Base-by-base conservation (phyloP, 2,113 vertebrate genomes). In the Oplegnathus fasciatus region DNA sequence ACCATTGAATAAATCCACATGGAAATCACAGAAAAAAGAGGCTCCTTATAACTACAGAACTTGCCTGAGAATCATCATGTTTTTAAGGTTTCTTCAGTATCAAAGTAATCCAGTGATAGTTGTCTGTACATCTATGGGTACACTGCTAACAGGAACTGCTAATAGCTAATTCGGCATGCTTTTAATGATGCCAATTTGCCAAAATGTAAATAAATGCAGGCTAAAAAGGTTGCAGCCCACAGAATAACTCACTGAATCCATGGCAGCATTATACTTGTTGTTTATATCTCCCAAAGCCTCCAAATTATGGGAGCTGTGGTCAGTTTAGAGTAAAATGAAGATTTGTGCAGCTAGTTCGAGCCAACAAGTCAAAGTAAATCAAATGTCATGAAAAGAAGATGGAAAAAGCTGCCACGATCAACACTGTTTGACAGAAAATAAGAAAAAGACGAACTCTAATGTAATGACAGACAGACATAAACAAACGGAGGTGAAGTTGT, bases 401-500 rank as follows among this genome's bases (percentile, higher is more conserved):
- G 42, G 42, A 6, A 44, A 44, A 48, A 46, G 44, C 14, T 4
- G 44, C 44, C 14, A 4, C 44, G 3, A 46, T 46, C 44, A 4
- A 48, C 46, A 48, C 46, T 18, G 42, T 44, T 14, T 44, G 17
- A 48, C 46, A 48, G 46, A 18, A 48, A 50, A 20, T 6, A 20
- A 50, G 1, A 50, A 50, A 20, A 50, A 20, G 48, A 50, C 5
- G 6, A 50, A 50, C 15, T 18, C 17, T 4, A 0, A 26, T 55
- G 30, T 58, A 28, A 10, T 5, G 4, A 24, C 61, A 40, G 61
- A 40, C n/a, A 11, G 46, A 42, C n/a, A 26, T 34, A 34, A 44
- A 60, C 80, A 77, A 61, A 84, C 42, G 1, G 32, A 60, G 5
- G n/a, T 34, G 42, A 72, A 20, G 72, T 60, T 84, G 65, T 15